Evolutionary conservation across 2,888 invertebrate genomes (phyloP).

Genomic region (Dolichomitus sp.): DNA sequence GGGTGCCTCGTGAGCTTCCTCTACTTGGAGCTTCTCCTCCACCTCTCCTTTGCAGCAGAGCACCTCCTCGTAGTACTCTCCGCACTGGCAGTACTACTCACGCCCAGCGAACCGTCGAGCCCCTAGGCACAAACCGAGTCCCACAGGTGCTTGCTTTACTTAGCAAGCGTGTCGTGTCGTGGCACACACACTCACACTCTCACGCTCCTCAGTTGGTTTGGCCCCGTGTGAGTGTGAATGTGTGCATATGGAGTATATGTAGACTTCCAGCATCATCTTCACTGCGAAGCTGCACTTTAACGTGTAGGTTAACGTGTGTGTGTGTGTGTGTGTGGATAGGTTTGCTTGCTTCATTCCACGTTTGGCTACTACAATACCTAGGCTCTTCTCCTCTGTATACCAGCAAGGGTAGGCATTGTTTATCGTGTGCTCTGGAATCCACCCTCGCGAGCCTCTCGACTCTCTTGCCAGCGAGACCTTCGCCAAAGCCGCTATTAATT

Average conservation of each 20-base stretch:
- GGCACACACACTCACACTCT: slow-evolving; percentile 20
- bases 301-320: slow-evolving; percentile 5
- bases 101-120: slow-evolving; percentile 61
- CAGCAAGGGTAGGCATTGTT: slow-evolving; percentile 78
- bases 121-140: slow-evolving; percentile 51
- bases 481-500: slow-evolving; percentile 84
- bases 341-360: slow-evolving; percentile 28
- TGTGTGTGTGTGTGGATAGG: neutral
- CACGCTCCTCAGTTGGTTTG: neutral
- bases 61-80: slow-evolving; percentile 46
- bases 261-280: slow-evolving; percentile 51
- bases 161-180: slow-evolving; percentile 65
- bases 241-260: neutral
- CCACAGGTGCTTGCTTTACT: slow-evolving; percentile 69
- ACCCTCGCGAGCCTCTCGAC: slow-evolving; percentile 74
- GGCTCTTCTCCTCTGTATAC: slow-evolving; percentile 52
- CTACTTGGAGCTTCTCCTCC: slow-evolving; percentile 45
- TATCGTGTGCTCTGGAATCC: slow-evolving; percentile 79
- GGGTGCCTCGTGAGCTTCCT: slow-evolving; percentile 42
- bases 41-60: slow-evolving; percentile 52
- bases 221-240: neutral
- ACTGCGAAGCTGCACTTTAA: slow-evolving; percentile 10
- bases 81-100: slow-evolving; percentile 53
- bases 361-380: slow-evolving; percentile 33
- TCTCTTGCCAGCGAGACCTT: slow-evolving; percentile 67